These are phyloP conservation scores for Ranitomeya variabilis DNA, from an alignment of 2,113 vertebrate genomes.

Conservation along the genomic window DNA sequence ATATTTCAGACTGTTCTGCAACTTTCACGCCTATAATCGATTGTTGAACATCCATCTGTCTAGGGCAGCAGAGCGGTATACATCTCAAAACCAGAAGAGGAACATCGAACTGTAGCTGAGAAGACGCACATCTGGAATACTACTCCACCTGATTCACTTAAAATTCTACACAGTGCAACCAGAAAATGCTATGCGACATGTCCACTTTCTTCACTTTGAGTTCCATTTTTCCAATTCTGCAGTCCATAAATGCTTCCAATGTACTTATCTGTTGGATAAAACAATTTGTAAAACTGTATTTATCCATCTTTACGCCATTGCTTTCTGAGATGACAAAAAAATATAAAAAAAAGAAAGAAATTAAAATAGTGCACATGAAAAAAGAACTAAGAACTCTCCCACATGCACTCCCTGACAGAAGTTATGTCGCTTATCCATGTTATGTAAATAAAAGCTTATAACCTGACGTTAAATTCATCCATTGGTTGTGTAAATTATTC, in stretches of 20 bases:
- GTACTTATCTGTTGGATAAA: background rate
- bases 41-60: conserved; percentile 20
- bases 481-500: too few relatives aligned
- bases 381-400: background rate
- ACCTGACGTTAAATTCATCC: too few relatives aligned
- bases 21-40: background rate
- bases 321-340: background rate
- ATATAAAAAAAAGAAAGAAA: too few relatives aligned
- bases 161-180: background rate
- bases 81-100: background rate
- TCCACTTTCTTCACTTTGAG: background rate
- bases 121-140: background rate
- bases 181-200: background rate
- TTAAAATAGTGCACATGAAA: background rate
- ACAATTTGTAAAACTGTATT: background rate
- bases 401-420: too few relatives aligned
- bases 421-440: too few relatives aligned
- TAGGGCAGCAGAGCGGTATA: background rate
- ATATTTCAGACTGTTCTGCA: conserved; percentile 27
- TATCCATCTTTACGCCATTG: background rate
- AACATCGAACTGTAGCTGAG: background rate
- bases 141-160: background rate
- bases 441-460: too few relatives aligned
- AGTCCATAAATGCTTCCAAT: background rate
- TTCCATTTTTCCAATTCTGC: background rate